Evolutionary conservation across 2,888 invertebrate genomes (phyloP).

Genomic region (Balanococcus diminutus): DNA sequence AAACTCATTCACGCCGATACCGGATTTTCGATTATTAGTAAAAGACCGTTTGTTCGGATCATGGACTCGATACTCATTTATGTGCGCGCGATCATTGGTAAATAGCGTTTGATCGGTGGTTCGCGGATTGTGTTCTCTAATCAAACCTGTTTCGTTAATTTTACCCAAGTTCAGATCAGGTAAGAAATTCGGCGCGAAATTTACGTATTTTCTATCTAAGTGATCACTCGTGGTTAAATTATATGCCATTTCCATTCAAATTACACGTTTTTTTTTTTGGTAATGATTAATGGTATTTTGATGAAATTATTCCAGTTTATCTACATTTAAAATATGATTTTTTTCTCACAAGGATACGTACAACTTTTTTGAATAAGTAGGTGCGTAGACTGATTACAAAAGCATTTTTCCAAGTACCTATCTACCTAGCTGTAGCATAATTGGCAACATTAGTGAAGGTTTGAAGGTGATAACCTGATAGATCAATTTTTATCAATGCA

Average conservation of each 20-base stretch:
- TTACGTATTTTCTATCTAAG: background rate
- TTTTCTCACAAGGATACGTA: no score
- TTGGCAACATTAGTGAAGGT: no score
- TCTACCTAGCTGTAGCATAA: no score
- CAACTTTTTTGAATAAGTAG: no score
- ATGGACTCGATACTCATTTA: conserved; percentile 8
- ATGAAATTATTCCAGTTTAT: no score
- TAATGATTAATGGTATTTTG: no score
- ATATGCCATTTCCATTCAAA: no score
- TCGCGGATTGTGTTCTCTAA: conserved; percentile 20
- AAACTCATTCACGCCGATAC: conserved; percentile 46
- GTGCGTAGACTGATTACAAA: no score
- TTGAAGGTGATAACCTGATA: no score
- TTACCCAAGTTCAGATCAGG: background rate
- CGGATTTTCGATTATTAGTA: conserved; percentile 54
- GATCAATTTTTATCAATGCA: no score
- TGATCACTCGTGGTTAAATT: background rate
- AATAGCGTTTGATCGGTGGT: conserved; percentile 34
- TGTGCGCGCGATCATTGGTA: conserved; percentile 43
- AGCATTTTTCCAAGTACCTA: no score
- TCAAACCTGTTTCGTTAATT: conserved; percentile 30
- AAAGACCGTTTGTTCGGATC: conserved; percentile 45
- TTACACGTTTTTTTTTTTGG: background rate
- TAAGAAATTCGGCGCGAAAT: background rate
- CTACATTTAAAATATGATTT: no score